Evolutionary conservation across 2,888 invertebrate genomes (phyloP), one percentile per base, ranked within the genome.

Genomic region (Timema cristinae): DNA sequence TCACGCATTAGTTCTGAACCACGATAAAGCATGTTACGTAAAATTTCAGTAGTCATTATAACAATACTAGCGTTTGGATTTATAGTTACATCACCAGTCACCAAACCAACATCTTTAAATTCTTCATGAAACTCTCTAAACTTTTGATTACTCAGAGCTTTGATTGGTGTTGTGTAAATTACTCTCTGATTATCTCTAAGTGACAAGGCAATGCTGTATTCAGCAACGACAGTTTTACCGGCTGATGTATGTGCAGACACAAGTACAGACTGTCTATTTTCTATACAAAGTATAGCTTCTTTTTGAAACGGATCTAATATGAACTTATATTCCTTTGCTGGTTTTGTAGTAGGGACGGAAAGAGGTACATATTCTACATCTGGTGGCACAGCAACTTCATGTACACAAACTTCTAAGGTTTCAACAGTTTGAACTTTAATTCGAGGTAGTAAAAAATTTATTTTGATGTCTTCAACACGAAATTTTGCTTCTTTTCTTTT

Each of bases 11-110:
- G 91, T 86, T 99, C 98, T 56, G 97, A 97, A 68, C 99, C 99
- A 80, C 98, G 87, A 81, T 99, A 99, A 72, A 99, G 85, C 99
- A 99, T 99, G 79, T 97, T 97, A 75, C 99, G 87, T 75, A 99
- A 85, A 87, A 99, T 99, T 91, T 99, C 99, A n/a, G 99, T 99
- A 0, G 99, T 99, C 99, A 99, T 99, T 76, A 99, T 97, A 54
- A 99, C 88, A 82, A 98, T 96, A 71, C 97, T 97, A 13, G 99
- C 99, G 52, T 93, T 92, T 6, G 98, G 98, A 85, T 99, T 99
- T 71, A 99, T 97, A 0, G 99, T 99, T 4, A 99, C 98, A 85
- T 99, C 99, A 51, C 99, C 99, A 48, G 99, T 99, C 76, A 99
- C 93, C 67, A 99, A 86, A 59, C 99, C 99, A 10, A 99, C 99